phyloP scores from a whole-genome alignment of 1,140 invertebrate genomes.

The Hylyphantes graminicola region DNA sequence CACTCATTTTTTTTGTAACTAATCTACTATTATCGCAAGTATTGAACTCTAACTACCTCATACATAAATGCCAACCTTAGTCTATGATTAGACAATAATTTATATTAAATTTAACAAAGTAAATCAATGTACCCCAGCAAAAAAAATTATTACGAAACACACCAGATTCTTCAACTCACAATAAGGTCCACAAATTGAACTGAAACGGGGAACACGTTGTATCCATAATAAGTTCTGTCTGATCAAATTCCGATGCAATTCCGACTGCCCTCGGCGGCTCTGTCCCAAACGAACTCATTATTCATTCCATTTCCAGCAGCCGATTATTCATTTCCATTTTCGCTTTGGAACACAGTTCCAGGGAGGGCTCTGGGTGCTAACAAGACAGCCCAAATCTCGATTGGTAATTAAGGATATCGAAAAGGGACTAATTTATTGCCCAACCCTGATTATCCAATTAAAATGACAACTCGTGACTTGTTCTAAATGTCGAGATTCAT shows the following conservation, averaged over 20 bases:
- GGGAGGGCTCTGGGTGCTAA: slow-evolving; percentile 17
- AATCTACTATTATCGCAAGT: no score
- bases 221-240: no score
- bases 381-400: slow-evolving; percentile 14
- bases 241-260: slow-evolving; percentile 20
- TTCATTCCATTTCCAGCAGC: neutral
- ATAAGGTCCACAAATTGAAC: no score
- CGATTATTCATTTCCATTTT: slow-evolving; percentile 43
- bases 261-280: neutral
- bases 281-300: slow-evolving; percentile 3
- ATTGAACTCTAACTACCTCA: no score
- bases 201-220: no score
- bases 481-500: neutral
- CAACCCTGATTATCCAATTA: slow-evolving; percentile 54
- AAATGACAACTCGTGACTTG: slow-evolving; percentile 45
- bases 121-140: no score
- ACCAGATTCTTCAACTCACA: no score
- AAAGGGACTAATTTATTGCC: slow-evolving; percentile 45
- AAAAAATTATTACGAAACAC: no score
- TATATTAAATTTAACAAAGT: no score
- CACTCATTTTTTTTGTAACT: no score
- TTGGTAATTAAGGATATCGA: slow-evolving; percentile 35
- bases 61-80: no score
- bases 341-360: neutral
- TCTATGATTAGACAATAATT: no score